Percentiles rank a stretch among this genome's conserved stretches.
phyloP scores from a whole-genome alignment of 2,797 vertebrate species.

The Anniella stebbinsi region DNA sequence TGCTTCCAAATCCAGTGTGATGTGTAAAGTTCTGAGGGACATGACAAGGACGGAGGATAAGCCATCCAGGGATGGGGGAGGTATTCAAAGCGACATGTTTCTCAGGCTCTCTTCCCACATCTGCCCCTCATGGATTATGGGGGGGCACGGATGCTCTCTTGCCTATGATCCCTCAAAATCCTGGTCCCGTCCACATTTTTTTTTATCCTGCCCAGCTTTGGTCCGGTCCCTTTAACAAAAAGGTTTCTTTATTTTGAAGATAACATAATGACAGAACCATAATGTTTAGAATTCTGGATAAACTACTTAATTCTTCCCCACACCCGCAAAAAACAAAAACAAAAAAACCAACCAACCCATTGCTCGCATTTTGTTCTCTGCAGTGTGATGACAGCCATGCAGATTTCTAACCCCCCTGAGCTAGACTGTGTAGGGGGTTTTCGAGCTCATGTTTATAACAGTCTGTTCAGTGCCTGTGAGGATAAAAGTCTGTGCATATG shows the following conservation, averaged over 20 bases:
- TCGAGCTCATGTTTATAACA: conserved; percentile 20
- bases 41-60: no score
- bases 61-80: no score
- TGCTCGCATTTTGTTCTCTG: conserved; percentile 14
- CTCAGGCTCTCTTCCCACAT: not conserved
- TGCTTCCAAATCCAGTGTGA: not conserved
- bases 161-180: not conserved
- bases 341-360: no score
- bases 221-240: not conserved
- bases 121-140: not conserved
- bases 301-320: not conserved
- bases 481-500: conserved; percentile 21
- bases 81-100: not conserved
- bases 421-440: conserved; percentile 14
- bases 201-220: not conserved
- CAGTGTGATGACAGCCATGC: not conserved
- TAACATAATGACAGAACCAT: no score
- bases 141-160: not conserved
- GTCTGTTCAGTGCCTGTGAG: conserved; percentile 26
- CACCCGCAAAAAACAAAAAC: not conserved
- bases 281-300: not conserved
- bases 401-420: conserved; percentile 25
- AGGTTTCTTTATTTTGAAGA: not conserved
- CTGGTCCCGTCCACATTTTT: not conserved
- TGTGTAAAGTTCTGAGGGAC: not conserved